phyloP scores from a whole-genome alignment of 2,113 vertebrate species.

The Eulemur macaco region DNA sequence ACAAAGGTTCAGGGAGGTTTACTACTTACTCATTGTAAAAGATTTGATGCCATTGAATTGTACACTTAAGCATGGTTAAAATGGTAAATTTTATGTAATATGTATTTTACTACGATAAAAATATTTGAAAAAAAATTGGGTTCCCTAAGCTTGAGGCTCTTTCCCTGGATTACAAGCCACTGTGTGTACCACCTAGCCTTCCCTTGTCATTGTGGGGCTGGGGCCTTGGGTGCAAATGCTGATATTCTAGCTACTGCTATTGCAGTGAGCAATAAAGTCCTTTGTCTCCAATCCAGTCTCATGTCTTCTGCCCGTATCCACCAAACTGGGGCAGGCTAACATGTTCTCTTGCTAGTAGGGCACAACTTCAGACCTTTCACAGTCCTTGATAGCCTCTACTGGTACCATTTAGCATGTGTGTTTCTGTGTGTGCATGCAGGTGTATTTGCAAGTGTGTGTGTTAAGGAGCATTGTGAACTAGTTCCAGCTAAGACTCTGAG shows the following conservation, averaged over 20 bases:
- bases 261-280: not conserved
- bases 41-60: not conserved
- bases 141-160: not conserved
- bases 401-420: not conserved
- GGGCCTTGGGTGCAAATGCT: not conserved
- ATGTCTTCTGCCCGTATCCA: not conserved
- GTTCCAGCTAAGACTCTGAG: not conserved
- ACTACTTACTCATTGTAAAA: not conserved
- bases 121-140: not conserved
- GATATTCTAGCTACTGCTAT: not conserved
- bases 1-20: not conserved
- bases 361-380: not conserved
- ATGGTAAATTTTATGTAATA: not conserved
- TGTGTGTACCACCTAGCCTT: not conserved
- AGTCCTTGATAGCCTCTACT: not conserved
- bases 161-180: not conserved
- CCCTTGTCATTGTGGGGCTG: not conserved
- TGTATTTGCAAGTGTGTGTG: not conserved
- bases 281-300: not conserved
- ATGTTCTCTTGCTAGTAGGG: not conserved
- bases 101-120: not conserved
- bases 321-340: not conserved
- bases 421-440: not conserved
- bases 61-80: not conserved
- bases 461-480: not conserved